Base-by-base conservation (phyloP, 2,113 vertebrate genomes). In the Benitochromis conjunctus region DNA sequence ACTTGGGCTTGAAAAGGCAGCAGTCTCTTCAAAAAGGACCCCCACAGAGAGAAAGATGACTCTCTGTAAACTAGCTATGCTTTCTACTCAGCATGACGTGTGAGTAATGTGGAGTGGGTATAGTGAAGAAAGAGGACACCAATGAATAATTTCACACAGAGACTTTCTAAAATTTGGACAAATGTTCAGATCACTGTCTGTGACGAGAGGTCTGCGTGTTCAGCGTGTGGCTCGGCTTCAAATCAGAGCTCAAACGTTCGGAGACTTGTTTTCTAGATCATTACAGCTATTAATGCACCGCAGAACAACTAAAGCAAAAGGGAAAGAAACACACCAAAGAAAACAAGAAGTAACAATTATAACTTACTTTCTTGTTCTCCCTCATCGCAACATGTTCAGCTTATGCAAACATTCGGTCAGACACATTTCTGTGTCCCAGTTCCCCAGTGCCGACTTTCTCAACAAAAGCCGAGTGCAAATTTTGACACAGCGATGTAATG, bases 11-110 rank as follows among this genome's bases (percentile, higher is more conserved):
- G 16, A 55, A 60, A 87, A 82, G 51, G 46, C 53, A 60, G 43
- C 85, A 54, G 82, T 9, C 13, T 56, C 78, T 5, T 85, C 62
- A 90, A 69, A 87, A 86, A 86, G 54, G 80, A 8, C 84, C 80
- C 80, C 58, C 18, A 3, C 3, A 19, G 66, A 76, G 38, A 79
- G 12, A 64, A 9, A 86, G 21, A 78, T 12, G 36, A 1, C 83
- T 78, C 43, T 85, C 38, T 83, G n/a, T 8, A 82, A 74, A 78
- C 31, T 53, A 78, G 36, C 19, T 43, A 66, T 54, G 24, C 34
- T 62, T 79, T 81, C 18, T 43, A 24, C 53, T 76, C 71, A 66
- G 6, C 4, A 3, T 31, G 26, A 51, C 6, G 10, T 51, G 69
- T 12, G 24, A 48, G 29, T 76, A 51, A 3, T n/a, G 18, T 3